A percentile compares a stretch with the other conserved stretches of the same genome.
These are phyloP conservation scores for Euwallacea fornicatus DNA, from an alignment of 1,140 invertebrate species.

Conservation along the genomic window DNA sequence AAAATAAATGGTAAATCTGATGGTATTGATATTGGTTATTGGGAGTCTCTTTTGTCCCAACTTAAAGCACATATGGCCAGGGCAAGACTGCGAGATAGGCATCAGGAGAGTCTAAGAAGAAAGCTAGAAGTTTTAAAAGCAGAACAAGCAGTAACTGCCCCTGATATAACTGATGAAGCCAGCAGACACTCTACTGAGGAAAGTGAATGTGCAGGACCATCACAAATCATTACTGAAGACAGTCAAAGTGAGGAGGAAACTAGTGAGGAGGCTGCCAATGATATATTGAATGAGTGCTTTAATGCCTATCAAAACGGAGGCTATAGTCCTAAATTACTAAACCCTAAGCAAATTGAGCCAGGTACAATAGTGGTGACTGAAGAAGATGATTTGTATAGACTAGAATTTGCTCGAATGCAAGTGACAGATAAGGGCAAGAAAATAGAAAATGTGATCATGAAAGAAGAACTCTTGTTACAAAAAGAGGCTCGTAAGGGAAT, in stretches of 20 bases:
- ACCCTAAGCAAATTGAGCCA: conserved; percentile 72
- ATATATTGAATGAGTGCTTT: conserved; percentile 64
- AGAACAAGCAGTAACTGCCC: conserved; percentile 71
- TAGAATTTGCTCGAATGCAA: conserved; percentile 73
- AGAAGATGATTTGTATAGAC: conserved; percentile 75
- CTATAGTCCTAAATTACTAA: conserved; percentile 82
- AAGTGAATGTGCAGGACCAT: background rate
- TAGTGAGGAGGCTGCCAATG: conserved; percentile 54
- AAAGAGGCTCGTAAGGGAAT: conserved; percentile 87
- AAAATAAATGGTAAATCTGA: conserved; percentile 85
- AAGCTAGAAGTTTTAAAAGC: conserved; percentile 90
- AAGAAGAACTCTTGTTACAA: conserved; percentile 66
- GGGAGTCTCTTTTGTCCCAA: conserved; percentile 92
- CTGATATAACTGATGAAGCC: conserved; percentile 49
- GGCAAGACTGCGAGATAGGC: conserved; percentile 86
- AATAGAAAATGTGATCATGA: conserved; percentile 58
- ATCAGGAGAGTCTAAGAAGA: conserved; percentile 87
- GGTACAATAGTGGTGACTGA: conserved; percentile 79
- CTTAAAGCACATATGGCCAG: conserved; percentile 95
- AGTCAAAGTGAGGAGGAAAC: conserved; percentile 26
- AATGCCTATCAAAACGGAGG: conserved; percentile 75
- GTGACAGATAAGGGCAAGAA: conserved; percentile 61
- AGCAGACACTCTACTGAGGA: conserved; percentile 10
- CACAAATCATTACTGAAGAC: conserved; percentile 20
- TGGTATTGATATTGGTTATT: conserved; percentile 92